A percentile compares a stretch with the other conserved stretches of the same genome.
Conservation (phyloP, 1,140 invertebrate genomes). For the Diabrotica undecimpunctata region DNA sequence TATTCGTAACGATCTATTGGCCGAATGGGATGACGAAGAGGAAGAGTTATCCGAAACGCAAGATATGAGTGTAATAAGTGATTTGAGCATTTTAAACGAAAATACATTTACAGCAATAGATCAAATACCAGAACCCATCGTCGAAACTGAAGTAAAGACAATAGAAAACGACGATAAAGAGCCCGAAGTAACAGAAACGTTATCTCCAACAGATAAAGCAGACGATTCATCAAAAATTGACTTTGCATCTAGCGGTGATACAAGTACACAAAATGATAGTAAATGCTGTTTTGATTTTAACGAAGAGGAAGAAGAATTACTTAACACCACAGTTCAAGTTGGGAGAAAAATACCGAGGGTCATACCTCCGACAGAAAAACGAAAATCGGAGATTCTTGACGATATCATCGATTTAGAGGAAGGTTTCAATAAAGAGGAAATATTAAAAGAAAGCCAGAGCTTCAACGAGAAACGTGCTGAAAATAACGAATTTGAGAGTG, state of each 20-base stretch:
- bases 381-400: conserved; percentile 31
- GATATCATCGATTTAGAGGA: neutral
- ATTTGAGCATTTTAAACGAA: neutral
- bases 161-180: neutral
- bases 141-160: neutral
- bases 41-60: conserved; percentile 23
- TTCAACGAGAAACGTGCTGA: conserved; percentile 9
- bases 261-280: conserved; percentile 37
- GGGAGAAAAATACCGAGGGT: conserved; percentile 52
- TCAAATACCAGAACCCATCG: neutral
- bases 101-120: neutral
- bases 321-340: conserved; percentile 40
- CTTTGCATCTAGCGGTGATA: neutral
- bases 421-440: conserved; percentile 21
- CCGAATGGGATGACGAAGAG: conserved; percentile 48
- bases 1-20: conserved; percentile 38
- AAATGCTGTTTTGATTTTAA: conserved; percentile 58
- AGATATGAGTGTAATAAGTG: neutral
- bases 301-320: conserved; percentile 46
- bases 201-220: conserved; percentile 13
- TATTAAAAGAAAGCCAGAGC: conserved; percentile 16
- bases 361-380: conserved; percentile 39
- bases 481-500: conserved; percentile 50
- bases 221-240: conserved; percentile 34
- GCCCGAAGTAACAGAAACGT: neutral